Evolutionary conservation across 2,888 invertebrate species (phyloP).

Genomic region (Tachina grossa): DNA sequence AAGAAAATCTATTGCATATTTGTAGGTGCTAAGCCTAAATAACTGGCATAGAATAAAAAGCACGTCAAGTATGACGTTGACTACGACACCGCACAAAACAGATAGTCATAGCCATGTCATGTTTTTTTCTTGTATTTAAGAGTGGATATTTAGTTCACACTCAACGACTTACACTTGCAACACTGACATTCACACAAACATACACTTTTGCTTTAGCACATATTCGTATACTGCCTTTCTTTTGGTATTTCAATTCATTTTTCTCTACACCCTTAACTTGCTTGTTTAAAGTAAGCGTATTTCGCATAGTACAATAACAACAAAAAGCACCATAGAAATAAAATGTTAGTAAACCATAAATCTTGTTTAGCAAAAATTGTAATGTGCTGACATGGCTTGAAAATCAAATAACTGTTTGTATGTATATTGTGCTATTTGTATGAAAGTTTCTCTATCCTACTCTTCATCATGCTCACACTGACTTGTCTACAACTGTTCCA

Average conservation of each 20-base stretch:
- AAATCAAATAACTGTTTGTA: slow-evolving; percentile 68
- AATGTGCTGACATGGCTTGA: slow-evolving; percentile 72
- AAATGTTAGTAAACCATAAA: slow-evolving; percentile 74
- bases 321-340: slow-evolving; percentile 60
- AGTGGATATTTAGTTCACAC: slow-evolving; percentile 46
- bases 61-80: slow-evolving; percentile 56
- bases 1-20: slow-evolving; percentile 72
- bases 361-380: slow-evolving; percentile 75
- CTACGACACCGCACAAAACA: slow-evolving; percentile 62
- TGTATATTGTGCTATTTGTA: slow-evolving; percentile 53
- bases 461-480: slow-evolving; percentile 4
- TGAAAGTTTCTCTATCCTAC: slow-evolving; percentile 25
- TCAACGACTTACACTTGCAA: slow-evolving; percentile 30
- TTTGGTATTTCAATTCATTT: slow-evolving; percentile 39
- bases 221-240: slow-evolving; percentile 6
- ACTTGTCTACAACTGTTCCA: slow-evolving; percentile 41
- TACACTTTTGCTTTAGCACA: slow-evolving; percentile 32
- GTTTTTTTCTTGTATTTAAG: slow-evolving; percentile 9
- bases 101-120: slow-evolving; percentile 66
- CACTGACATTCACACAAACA: slow-evolving; percentile 23
- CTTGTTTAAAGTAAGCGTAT: slow-evolving; percentile 2
- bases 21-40: slow-evolving; percentile 71
- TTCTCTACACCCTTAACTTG: slow-evolving; percentile 43
- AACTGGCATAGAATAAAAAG: slow-evolving; percentile 40
- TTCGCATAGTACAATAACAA: slow-evolving; percentile 4